These are phyloP conservation scores for Stenotaenia linearis DNA, from an alignment of 2,888 invertebrate species.

Conservation along the genomic window DNA sequence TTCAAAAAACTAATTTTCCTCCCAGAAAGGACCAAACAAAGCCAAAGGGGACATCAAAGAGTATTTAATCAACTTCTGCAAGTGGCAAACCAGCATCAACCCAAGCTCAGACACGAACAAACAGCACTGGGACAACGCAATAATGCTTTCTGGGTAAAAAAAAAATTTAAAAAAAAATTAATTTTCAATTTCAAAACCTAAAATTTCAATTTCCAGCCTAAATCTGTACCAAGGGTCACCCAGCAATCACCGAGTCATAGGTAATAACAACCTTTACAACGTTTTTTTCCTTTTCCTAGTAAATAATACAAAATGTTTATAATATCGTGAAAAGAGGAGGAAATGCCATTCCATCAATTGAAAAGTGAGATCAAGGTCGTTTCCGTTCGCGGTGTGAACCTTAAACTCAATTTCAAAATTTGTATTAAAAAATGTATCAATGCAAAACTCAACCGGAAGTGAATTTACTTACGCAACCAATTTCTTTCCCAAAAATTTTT, in stretches of 20 bases:
- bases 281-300: not conserved
- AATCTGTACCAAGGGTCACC: conserved; percentile 6
- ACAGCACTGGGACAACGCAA: conserved; percentile 46
- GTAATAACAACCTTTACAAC: not conserved
- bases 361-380: not conserved
- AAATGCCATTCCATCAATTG: not conserved
- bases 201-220: not conserved
- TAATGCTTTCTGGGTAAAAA: conserved; percentile 43
- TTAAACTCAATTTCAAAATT: not conserved
- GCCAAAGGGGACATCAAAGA: conserved; percentile 43
- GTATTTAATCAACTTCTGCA: conserved; percentile 46
- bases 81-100: conserved; percentile 41
- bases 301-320: not conserved
- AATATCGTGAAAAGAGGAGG: not conserved
- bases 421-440: not conserved
- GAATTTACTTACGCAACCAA: no score
- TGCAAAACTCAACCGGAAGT: not conserved
- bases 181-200: not conserved
- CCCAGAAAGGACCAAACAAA: conserved; percentile 39
- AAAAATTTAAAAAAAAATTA: not conserved
- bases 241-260: conserved; percentile 4
- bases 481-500: no score
- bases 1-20: not conserved
- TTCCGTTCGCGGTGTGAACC: not conserved
- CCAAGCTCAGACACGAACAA: conserved; percentile 37